Evolutionary conservation across 2,113 vertebrate genomes (phyloP), one percentile per base, ranked within the genome.

Genomic region (Merops nubicus): DNA sequence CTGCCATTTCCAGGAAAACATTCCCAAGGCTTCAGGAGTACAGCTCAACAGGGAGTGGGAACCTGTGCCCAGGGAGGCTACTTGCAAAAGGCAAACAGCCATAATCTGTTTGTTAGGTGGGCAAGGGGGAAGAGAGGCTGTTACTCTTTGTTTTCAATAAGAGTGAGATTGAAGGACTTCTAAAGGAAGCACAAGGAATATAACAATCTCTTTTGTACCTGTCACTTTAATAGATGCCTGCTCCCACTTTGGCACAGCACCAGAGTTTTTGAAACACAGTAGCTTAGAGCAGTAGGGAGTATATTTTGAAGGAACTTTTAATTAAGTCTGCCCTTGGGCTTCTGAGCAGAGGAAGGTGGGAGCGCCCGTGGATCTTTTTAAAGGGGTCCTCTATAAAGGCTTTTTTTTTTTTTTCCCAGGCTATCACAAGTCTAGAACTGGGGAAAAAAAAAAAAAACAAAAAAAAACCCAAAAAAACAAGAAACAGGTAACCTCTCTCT

Each of bases 271-370:
- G 90, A 96, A 96, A 93, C 90, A 26, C 95, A 57, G 81, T 67
- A 89, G 87, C 91, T 96, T 60, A 65, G 88, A 96, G 96, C 83
- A 3, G 75, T 80, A 72, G 94, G 96, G 92, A 97, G 96, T 65
- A 84, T 90, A 82, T 96, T 96, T 94, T 95, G 94, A 93, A 95
- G 91, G 51, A 95, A 96, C 81, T 95, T 97, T 96, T 97, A 97
- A 97, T 97, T 97, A 97, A 96, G 50, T 93, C 84, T 96, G 93
- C 91, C 96, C 84, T 92, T 96, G 89, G 90, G 94, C 94, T 95
- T 23, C 62, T 53, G 88, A 90, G 56, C 76, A 94, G 78, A 78
- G 94, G 87, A 93, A 94, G 81, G 81, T 96, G 89, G 80, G 81
- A 67, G 81, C 2, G 23, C 74, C 56, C 4, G 2, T 76, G 45